Evolutionary conservation across 2,888 invertebrate species (phyloP), one percentile per base, ranked within the genome.

Genomic region (Eupithecia insigniata): DNA sequence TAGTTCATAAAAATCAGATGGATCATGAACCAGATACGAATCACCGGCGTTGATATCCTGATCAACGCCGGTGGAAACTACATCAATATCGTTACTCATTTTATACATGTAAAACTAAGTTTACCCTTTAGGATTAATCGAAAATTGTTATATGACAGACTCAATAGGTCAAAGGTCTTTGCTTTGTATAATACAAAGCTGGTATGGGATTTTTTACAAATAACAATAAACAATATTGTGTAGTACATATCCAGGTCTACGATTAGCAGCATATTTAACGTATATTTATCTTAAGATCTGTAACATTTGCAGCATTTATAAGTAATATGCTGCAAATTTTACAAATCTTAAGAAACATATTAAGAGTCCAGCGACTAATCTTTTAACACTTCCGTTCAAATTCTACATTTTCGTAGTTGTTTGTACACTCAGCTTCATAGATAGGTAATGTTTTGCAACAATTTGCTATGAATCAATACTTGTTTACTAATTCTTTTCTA

Each of bases 61-160:
- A n/a, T n/a, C 61, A 61, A 61, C 32, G 61, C 28, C 61, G 28
- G n/a, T 30, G n/a, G 30, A 32, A 61, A 61, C 32, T 12, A 32
- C 28, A 32, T 34, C 61, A 26, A 61, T 16, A 55, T 55, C 55
- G n/a, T 22, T n/a, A 22, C 22, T 55, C n/a, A 26, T 26, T 26
- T 22, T 55, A 55, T 22, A 22, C 55, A 55, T 22, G 26, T 26
- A 22, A n/a, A 55, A 22, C 22, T 55, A 12, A 55, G 55, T 55
- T 26, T 26, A 6, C 22, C 12, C 10, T 55, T 55, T 26, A 22
- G n/a, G 22, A 22, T 55, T 10, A 12, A 22, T 55, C 26, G 55
- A 55, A 22, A 55, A 14, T 36, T 36, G 10, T 36, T 12, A 36
- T 36, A 36, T 14, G 14, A 14, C 36, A 12, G 36, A 36, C 36